Percentiles rank a stretch among this genome's conserved stretches.
Conservation (phyloP, 2,888 invertebrate genomes). For the Clanis bilineata region DNA sequence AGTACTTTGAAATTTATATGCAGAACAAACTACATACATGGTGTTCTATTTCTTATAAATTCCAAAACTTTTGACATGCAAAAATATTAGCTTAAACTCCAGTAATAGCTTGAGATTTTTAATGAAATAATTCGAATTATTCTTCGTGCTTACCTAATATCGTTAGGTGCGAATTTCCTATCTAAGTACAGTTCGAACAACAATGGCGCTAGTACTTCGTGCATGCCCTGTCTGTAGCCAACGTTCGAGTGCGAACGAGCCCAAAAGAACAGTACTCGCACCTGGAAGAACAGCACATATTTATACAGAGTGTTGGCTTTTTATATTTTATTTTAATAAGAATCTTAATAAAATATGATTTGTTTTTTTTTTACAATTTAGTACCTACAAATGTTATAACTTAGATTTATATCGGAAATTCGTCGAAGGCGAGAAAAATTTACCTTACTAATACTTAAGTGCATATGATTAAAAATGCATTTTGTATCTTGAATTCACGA, state of each 20-base stretch:
- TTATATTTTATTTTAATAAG: not conserved
- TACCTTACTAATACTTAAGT: too few relatives aligned
- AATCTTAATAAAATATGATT: not conserved
- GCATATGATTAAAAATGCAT: too few relatives aligned
- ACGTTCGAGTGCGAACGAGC: conserved; percentile 85
- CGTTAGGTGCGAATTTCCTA: conserved; percentile 72
- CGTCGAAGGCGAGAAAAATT: too few relatives aligned
- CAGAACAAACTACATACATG: not conserved
- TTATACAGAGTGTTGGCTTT: not conserved
- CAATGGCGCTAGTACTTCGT: conserved; percentile 91
- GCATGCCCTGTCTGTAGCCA: conserved; percentile 93
- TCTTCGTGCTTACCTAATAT: conserved; percentile 44
- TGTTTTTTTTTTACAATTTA: not conserved
- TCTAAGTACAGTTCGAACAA: conserved; percentile 90
- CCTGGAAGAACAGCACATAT: conserved; percentile 46
- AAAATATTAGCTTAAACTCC: too few relatives aligned
- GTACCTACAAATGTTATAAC: too few relatives aligned
- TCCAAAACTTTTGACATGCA: too few relatives aligned
- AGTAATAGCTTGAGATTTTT: too few relatives aligned
- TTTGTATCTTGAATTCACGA: too few relatives aligned
- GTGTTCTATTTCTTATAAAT: too few relatives aligned
- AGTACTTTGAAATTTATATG: not conserved
- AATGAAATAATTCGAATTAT: too few relatives aligned
- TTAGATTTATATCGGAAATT: too few relatives aligned
- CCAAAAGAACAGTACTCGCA: conserved; percentile 83